phyloP scores from a whole-genome alignment of 2,797 vertebrate genomes.

The Microctenopoma steveboyesi region DNA sequence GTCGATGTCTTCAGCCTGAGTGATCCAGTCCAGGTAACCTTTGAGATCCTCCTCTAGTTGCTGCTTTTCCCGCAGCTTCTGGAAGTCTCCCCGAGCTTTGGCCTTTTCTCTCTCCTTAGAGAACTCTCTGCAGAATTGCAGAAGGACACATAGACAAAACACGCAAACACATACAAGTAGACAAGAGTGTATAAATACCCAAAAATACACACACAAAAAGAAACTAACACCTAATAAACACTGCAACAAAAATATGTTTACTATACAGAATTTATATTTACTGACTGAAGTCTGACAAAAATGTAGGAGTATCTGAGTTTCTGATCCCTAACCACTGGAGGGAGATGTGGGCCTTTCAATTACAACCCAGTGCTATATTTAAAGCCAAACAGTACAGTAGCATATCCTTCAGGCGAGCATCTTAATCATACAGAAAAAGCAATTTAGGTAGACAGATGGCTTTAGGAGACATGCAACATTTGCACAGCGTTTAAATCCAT shows the following conservation, averaged over 20 bases:
- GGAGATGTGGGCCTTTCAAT: constrained; percentile 71
- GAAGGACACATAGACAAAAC: constrained; percentile 69
- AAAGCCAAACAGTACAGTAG: constrained; percentile 57
- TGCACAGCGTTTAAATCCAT: constrained; percentile 33
- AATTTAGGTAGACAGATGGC: constrained; percentile 64
- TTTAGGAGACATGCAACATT: constrained; percentile 55
- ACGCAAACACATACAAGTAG: constrained; percentile 69
- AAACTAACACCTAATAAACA: background rate
- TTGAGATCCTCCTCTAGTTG: constrained; percentile 98
- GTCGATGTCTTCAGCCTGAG: constrained; percentile 98
- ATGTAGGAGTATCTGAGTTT: constrained; percentile 54
- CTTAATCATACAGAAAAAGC: constrained; percentile 63
- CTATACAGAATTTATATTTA: constrained; percentile 1
- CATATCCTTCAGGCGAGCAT: constrained; percentile 59
- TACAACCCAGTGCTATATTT: constrained; percentile 58
- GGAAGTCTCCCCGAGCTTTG: constrained; percentile 98
- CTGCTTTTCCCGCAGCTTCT: constrained; percentile 98
- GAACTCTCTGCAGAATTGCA: constrained; percentile 91
- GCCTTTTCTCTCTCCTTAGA: constrained; percentile 99
- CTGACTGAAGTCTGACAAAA: background rate
- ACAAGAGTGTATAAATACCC: constrained; percentile 68
- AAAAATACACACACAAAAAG: constrained; percentile 61
- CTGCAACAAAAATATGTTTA: background rate
- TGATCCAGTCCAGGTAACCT: constrained; percentile 99
- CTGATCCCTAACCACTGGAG: constrained; percentile 74